Evolutionary conservation across 2,888 invertebrate genomes (phyloP), one percentile per base, ranked within the genome.

Genomic region (Candidula unifasciata): DNA sequence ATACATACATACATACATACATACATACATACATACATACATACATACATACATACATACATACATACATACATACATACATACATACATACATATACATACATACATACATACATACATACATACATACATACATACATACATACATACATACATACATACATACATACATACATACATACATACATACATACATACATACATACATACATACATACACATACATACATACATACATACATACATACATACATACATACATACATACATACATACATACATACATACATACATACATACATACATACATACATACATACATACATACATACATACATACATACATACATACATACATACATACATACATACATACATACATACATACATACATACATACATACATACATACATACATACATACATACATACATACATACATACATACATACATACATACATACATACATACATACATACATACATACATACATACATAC

Each of bases 341-440:
- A 30, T 44, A 37, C 64, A n/a, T 66, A 66, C 44, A n/a, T 18
- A 54, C 54, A 54, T 54, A 54, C 54, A 54, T 18, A n/a, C 54
- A 54, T 64, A 66, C 66, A 79, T 64, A 80, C 69, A 69, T 66
- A 80, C 30, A 80, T 37, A 69, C 54, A 52, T 66, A 69, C 69
- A 80, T 37, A 80, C 69, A 64, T 66, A 69, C 69, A 8, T 21
- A 44, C 69, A 69, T 21, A 3, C 54, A 27, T 44, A 52, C 54
- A 21, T 66, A n/a, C 52, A 44, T 66, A 69, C 69, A 69, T 66
- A 69, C 37, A 68, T 68, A 68, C 30, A 68, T 68, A 68, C 30
- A 68, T 68, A 68, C 30, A 68, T 68, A 68, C 30, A 68, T 68
- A 68, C 30, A 68, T 68, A 68, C 30, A 68, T 68, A 68, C 30